Base-by-base conservation (phyloP, 2,888 invertebrate species). In the Xiphydria camelus region DNA sequence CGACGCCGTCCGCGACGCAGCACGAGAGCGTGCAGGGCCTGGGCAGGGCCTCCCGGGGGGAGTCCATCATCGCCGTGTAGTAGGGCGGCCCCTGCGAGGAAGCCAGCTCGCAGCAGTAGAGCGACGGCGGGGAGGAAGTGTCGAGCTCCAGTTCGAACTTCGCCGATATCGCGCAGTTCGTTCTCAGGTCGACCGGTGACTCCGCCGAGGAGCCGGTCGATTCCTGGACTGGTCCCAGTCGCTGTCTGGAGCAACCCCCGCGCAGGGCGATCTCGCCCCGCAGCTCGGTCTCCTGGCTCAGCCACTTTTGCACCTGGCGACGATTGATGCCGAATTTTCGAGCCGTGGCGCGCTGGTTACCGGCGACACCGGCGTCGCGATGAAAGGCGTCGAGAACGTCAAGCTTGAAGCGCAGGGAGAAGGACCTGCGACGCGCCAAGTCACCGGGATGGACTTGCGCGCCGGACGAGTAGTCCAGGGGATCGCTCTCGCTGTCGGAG, bases 291-390 rank as follows among this genome's bases (percentile, higher is more conserved):
- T 78, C 78, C 49, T 78, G 77, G 7, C 76, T 73, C 2, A 79
- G 59, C 79, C 80, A 79, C 55, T 79, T 79, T 50, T 79, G 79
- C 20, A 80, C 78, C 61, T 80, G 79, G 9, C 79, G 71, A 4
- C 79, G 71, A 57, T 79, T 79, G 41, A 79, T 78, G 42, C 76
- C 75, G 52, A 77, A 79, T 57, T 78, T 78, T 34, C 78, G 70
- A 3, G 79, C 79, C 2, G 79, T 79, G 22, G 79, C 79, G 32
- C 79, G 64, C 47, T 79, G 80, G 55, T 79, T 80, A 1, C 77
- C 76, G 9, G 72, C 72, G 12, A 79, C 77, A 1, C 63, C 68
- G 7, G 62, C 59, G 49, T 79, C 78, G 3, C 67, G 55, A 45
- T 77, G 74, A 53, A 78, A 79, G 3, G 79, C 78, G 55, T 79